phyloP scores from a whole-genome alignment of 2,113 vertebrate genomes.

The Potamarius usumacintae region DNA sequence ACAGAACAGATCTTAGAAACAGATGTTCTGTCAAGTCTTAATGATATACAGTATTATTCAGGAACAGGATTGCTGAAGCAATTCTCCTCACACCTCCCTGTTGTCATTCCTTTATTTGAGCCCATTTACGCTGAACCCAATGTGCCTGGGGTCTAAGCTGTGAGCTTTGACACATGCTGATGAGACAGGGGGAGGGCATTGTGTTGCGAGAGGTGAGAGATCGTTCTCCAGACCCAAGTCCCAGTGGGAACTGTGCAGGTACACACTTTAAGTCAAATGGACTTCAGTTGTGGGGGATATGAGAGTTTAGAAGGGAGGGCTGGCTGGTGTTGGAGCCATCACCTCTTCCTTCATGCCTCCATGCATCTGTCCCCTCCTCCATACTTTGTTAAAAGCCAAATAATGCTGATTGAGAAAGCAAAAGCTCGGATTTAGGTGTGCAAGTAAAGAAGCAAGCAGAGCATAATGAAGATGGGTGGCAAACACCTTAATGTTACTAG shows the following conservation, averaged over 20 bases:
- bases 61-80: background rate
- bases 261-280: constrained; percentile 39
- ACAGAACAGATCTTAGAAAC: no score
- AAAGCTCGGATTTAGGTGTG: background rate
- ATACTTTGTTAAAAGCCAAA: constrained; percentile 36
- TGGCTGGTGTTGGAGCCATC: constrained; percentile 38
- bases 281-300: constrained; percentile 37
- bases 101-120: constrained; percentile 47
- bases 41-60: background rate
- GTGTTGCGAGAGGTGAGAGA: constrained; percentile 40
- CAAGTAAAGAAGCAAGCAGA: constrained; percentile 12
- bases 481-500: background rate
- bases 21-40: background rate
- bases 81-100: constrained; percentile 42
- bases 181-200: constrained; percentile 37
- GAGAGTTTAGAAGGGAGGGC: constrained; percentile 8
- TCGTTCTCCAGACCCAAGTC: constrained; percentile 29
- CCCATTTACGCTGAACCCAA: constrained; percentile 42
- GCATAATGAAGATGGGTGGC: background rate
- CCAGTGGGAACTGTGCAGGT: constrained; percentile 29
- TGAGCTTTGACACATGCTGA: constrained; percentile 48
- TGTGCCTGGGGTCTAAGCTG: constrained; percentile 34
- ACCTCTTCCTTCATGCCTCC: constrained; percentile 6
- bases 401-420: constrained; percentile 13
- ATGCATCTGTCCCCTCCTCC: constrained; percentile 17